Percentiles rank a stretch among this genome's conserved stretches.
Evolutionary conservation across 2,888 invertebrate genomes (phyloP).

Genomic region (Lepidochrysops patricia): DNA sequence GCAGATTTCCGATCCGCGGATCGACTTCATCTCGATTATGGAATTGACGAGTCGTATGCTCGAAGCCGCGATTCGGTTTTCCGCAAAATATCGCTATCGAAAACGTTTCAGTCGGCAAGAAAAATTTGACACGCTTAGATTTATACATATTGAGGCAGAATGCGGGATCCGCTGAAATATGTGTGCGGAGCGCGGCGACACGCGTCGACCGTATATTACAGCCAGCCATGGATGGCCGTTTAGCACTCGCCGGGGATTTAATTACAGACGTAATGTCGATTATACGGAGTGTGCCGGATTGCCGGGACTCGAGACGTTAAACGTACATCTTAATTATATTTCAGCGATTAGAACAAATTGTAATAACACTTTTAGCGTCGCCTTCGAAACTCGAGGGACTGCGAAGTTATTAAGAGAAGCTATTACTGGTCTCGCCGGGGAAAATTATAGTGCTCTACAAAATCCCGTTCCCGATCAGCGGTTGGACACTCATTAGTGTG

Average conservation of each 20-base stretch:
- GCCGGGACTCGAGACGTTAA: not conserved
- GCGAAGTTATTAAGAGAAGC: conserved; percentile 12
- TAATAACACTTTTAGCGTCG: not conserved
- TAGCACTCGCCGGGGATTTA: conserved; percentile 45
- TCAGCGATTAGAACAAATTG: not conserved
- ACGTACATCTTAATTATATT: not conserved
- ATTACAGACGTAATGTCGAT: conserved; percentile 31
- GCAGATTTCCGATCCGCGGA: not conserved
- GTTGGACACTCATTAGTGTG: conserved; percentile 40
- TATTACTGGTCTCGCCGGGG: not conserved
- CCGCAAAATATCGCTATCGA: not conserved
- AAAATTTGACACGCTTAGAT: not conserved
- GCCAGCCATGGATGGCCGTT: conserved; percentile 34
- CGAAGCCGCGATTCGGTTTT: not conserved
- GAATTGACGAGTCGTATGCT: not conserved
- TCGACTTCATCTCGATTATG: not conserved
- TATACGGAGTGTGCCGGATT: conserved; percentile 4
- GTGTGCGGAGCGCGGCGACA: conserved; percentile 28
- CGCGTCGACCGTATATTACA: conserved; percentile 22
- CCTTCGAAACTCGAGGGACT: conserved; percentile 1
- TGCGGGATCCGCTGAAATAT: conserved; percentile 12
- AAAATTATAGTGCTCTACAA: conserved; percentile 28
- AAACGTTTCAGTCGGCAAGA: not conserved
- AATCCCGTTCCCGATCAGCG: conserved; percentile 40
- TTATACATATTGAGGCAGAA: not conserved